phyloP scores from a whole-genome alignment of 2,888 invertebrate species.

The Polyommatus iphigenia region DNA sequence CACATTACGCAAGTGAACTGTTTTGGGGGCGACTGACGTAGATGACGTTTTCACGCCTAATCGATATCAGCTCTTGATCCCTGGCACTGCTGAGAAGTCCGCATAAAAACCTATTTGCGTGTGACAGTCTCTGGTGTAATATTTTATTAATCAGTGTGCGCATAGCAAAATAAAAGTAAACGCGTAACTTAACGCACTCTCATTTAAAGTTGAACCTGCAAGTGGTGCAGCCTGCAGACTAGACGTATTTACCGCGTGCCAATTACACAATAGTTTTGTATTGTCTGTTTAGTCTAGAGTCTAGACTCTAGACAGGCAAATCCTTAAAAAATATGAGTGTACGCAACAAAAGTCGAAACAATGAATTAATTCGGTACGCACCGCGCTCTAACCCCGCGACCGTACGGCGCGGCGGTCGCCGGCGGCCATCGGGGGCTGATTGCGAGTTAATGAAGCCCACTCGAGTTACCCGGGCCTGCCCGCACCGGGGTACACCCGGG shows the following conservation, averaged over 20 bases:
- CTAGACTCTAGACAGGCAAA: background rate
- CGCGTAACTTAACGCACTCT: background rate
- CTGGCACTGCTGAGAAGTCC: background rate
- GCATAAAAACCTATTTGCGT: too few species aligned
- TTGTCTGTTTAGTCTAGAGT: background rate
- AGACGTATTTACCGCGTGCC: background rate
- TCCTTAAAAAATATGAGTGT: background rate
- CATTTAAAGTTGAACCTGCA: background rate
- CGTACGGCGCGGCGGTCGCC: background rate
- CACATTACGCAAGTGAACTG: background rate
- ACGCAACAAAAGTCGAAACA: conserved; percentile 1
- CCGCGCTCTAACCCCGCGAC: background rate
- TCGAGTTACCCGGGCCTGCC: background rate
- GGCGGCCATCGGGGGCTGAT: background rate
- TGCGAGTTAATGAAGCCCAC: conserved; percentile 14
- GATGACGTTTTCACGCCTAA: background rate
- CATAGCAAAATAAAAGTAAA: background rate
- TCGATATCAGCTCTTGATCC: background rate
- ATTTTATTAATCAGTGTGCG: too few species aligned
- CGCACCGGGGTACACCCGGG: background rate
- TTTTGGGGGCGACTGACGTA: background rate
- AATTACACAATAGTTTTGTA: background rate
- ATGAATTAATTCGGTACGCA: conserved; percentile 6
- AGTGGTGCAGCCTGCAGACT: background rate
- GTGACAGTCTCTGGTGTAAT: background rate